phyloP scores from a whole-genome alignment of 2,888 invertebrate genomes.

The Imbricaverruca yamaguchii region DNA sequence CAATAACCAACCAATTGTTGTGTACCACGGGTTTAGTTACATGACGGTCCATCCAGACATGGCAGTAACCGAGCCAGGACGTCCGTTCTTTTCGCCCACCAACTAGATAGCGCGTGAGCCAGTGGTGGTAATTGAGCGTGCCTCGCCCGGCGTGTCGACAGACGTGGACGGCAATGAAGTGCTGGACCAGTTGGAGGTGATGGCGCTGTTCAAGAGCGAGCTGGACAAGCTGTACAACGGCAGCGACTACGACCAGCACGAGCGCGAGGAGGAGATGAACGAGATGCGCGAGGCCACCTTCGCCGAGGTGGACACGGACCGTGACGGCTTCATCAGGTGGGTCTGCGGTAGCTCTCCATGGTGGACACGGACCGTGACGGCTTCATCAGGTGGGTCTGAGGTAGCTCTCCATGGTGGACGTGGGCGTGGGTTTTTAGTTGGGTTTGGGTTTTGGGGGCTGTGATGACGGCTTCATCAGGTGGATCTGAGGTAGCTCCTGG shows the following conservation, averaged over 20 bases:
- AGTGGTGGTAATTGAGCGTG: neutral
- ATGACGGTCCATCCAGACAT: too few species aligned
- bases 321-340: constrained; percentile 71
- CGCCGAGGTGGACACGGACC: constrained; percentile 78
- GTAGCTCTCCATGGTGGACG: too few species aligned
- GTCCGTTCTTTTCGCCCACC: too few species aligned
- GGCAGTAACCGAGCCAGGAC: too few species aligned
- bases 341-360: too few species aligned
- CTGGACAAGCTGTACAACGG: constrained; percentile 73
- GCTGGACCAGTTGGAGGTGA: constrained; percentile 84
- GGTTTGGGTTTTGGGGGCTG: too few species aligned
- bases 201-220: constrained; percentile 86
- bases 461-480: constrained; percentile 85
- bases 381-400: constrained; percentile 46
- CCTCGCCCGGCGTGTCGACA: constrained; percentile 36
- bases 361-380: too few species aligned
- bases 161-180: constrained; percentile 82
- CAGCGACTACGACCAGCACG: constrained; percentile 49
- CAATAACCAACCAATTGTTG: too few species aligned
- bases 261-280: constrained; percentile 92
- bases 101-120: too few species aligned
- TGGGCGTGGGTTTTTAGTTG: too few species aligned
- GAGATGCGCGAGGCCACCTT: constrained; percentile 97
- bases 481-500: too few species aligned
- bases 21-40: too few species aligned